phyloP scores from a whole-genome alignment of 2,888 invertebrate species.

The Pheosia tremula region DNA sequence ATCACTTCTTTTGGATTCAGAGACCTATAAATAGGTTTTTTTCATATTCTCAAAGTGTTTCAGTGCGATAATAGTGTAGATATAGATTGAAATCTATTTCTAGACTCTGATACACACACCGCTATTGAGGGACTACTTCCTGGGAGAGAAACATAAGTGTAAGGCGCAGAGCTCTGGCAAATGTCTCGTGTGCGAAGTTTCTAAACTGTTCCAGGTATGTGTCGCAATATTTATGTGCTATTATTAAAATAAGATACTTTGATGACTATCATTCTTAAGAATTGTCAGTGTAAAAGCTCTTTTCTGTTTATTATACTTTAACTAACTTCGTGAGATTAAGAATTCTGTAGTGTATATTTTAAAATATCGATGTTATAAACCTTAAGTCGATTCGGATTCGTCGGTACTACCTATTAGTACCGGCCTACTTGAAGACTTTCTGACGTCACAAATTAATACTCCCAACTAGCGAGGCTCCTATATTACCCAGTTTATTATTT shows the following conservation, averaged over 20 bases:
- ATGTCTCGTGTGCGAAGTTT: constrained; percentile 98
- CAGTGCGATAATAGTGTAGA: too few species aligned
- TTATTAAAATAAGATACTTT: neutral
- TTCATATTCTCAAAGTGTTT: too few species aligned
- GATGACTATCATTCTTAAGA: too few species aligned
- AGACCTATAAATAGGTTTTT: too few species aligned
- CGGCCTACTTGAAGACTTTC: neutral
- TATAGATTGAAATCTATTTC: constrained; percentile 28
- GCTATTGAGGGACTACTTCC: constrained; percentile 96
- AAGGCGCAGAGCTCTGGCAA: constrained; percentile 88
- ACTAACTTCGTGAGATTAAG: too few species aligned
- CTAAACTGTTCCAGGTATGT: constrained; percentile 95
- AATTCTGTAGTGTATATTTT: neutral
- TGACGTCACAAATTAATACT: neutral
- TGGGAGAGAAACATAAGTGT: constrained; percentile 96
- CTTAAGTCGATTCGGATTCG: too few species aligned
- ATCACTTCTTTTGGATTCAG: too few species aligned
- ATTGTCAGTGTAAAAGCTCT: too few species aligned
- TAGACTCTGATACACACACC: constrained; percentile 97
- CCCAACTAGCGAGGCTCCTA: too few species aligned
- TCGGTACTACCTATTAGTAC: too few species aligned
- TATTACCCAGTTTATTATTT: too few species aligned
- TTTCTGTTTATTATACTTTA: too few species aligned
- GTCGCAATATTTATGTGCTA: neutral
- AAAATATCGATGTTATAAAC: neutral